Percentiles rank a stretch among this genome's conserved stretches.
These are phyloP conservation scores for Muntiacus reevesi DNA, from an alignment of 2,113 vertebrate genomes.

Conservation along the genomic window DNA sequence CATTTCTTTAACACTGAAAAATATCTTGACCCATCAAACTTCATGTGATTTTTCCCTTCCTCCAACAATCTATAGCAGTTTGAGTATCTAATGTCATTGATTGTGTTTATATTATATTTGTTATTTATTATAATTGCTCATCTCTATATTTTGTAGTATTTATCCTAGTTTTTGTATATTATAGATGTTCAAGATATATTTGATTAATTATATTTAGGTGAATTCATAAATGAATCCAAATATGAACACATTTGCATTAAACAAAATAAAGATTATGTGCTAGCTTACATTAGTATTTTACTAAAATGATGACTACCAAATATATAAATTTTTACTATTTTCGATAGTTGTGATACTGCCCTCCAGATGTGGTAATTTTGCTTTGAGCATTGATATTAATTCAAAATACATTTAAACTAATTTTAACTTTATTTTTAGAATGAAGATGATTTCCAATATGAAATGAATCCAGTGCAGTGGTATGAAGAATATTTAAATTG, in stretches of 20 bases:
- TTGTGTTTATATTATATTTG: neutral
- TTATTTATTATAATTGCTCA: neutral
- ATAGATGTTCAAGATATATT: neutral
- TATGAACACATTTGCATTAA: neutral
- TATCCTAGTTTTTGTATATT: neutral
- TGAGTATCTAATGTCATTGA: neutral
- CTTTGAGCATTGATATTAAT: neutral
- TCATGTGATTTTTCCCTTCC: neutral
- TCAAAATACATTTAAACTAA: neutral
- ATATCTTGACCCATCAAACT: neutral
- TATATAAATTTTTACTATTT: neutral
- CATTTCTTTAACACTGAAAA: neutral
- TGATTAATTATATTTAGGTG: neutral
- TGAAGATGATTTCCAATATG: neutral
- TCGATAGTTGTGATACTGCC: neutral
- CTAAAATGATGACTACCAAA: neutral
- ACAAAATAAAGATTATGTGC: neutral
- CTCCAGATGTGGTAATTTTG: neutral
- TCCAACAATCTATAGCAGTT: neutral
- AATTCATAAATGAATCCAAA: neutral
- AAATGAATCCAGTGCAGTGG: neutral
- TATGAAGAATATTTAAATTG: neutral
- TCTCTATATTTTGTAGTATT: neutral
- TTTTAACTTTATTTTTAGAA: neutral
- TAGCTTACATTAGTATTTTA: neutral